A percentile compares a stretch with the other conserved stretches of the same genome.
Evolutionary conservation across 2,888 invertebrate genomes (phyloP).

Genomic region (Brachyopa scutellaris): DNA sequence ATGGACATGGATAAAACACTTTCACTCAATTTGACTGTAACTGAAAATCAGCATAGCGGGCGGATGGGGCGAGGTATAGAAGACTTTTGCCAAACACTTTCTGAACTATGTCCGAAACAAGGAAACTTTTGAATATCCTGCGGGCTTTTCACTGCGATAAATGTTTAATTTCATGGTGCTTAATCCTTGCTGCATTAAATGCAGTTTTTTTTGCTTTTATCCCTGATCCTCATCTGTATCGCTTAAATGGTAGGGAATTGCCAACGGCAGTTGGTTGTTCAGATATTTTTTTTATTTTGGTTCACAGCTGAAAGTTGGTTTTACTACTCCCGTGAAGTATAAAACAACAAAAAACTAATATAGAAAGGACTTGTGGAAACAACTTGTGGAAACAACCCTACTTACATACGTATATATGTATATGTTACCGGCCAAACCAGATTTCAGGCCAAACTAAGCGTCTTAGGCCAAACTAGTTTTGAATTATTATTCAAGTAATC

Average conservation of each 20-base stretch:
- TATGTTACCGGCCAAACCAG: too few relatives aligned
- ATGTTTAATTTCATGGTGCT: slow-evolving; percentile 70
- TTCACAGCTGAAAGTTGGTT: slow-evolving; percentile 21
- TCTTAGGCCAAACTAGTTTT: too few relatives aligned
- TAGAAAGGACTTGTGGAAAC: too few relatives aligned
- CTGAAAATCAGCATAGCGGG: slow-evolving; percentile 22
- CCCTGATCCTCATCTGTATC: slow-evolving; percentile 17
- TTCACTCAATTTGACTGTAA: slow-evolving; percentile 65
- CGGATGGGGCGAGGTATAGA: background rate
- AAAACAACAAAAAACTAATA: too few relatives aligned
- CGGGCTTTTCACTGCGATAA: slow-evolving; percentile 64
- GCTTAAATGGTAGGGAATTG: slow-evolving; percentile 32
- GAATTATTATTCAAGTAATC: too few relatives aligned
- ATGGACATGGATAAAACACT: slow-evolving; percentile 37
- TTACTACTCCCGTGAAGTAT: too few relatives aligned
- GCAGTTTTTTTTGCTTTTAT: slow-evolving; percentile 36
- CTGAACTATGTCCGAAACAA: slow-evolving; percentile 67
- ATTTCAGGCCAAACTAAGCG: too few relatives aligned
- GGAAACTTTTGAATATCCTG: slow-evolving; percentile 64
- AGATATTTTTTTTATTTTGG: slow-evolving; percentile 23
- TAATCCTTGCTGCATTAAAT: slow-evolving; percentile 62
- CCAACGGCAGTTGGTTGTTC: slow-evolving; percentile 56
- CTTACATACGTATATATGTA: too few relatives aligned
- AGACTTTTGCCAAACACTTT: slow-evolving; percentile 42
- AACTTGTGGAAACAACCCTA: too few relatives aligned